A percentile compares a stretch with the other conserved stretches of the same genome.
Conservation (phyloP, 2,888 invertebrate species). For the Nephrocerus scutellatus region DNA sequence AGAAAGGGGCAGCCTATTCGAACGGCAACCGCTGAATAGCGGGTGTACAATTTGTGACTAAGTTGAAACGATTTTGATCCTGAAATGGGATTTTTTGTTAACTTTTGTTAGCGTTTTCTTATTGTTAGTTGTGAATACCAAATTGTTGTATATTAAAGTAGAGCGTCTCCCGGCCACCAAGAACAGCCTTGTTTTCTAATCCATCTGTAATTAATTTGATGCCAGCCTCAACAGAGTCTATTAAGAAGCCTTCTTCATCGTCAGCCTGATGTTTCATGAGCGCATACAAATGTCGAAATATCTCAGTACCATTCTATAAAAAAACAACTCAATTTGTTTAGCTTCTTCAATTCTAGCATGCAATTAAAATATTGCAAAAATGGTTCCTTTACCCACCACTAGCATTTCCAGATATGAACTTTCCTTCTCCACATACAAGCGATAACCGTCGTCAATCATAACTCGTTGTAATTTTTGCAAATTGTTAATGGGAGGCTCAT, state of each 20-base stretch:
- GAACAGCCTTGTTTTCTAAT: conserved; percentile 55
- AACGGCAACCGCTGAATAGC: conserved; percentile 70
- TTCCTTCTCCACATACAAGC: conserved; percentile 64
- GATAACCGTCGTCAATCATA: conserved; percentile 58
- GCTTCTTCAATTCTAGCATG: conserved; percentile 1
- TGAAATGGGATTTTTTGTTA: conserved; percentile 11
- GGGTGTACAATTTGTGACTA: conserved; percentile 68
- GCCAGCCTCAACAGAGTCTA: conserved; percentile 65
- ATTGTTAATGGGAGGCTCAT: conserved; percentile 62
- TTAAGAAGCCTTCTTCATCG: conserved; percentile 50
- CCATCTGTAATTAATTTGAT: conserved; percentile 59
- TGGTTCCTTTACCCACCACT: conserved; percentile 52
- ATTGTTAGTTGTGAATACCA: too few species aligned
- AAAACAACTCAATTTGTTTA: conserved; percentile 1
- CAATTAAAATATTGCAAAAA: too few species aligned
- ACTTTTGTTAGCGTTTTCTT: background rate
- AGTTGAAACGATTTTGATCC: conserved; percentile 53
- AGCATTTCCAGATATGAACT: conserved; percentile 65
- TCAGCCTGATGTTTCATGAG: conserved; percentile 55
- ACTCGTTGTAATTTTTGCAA: conserved; percentile 59
- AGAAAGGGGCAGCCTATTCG: conserved; percentile 70
- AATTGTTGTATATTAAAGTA: conserved; percentile 69
- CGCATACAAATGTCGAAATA: conserved; percentile 62
- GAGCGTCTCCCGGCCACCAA: conserved; percentile 68
- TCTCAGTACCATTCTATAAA: conserved; percentile 64